Conservation (phyloP, 2,797 vertebrate genomes). For the Thunnus albacares region DNA sequence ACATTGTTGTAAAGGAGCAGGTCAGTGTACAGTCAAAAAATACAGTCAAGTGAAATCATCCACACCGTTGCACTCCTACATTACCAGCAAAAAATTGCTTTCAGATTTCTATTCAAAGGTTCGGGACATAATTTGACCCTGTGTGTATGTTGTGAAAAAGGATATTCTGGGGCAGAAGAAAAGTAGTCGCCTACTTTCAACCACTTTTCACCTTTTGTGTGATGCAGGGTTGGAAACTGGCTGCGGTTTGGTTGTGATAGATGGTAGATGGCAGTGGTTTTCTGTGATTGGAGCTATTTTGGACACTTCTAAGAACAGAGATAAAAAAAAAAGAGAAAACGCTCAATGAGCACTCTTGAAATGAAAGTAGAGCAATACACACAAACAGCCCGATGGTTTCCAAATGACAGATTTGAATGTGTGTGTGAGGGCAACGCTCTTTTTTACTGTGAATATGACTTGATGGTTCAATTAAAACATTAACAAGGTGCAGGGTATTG, state of each 20-base stretch:
- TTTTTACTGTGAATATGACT: background rate
- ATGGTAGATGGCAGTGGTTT: constrained; percentile 32
- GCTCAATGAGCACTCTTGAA: constrained; percentile 22
- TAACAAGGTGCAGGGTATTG: rapidly evolving
- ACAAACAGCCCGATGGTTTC: constrained; percentile 19
- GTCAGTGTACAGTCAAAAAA: background rate
- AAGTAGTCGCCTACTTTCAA: constrained; percentile 14
- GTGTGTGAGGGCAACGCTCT: background rate
- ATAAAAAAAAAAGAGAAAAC: background rate
- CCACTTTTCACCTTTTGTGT: constrained; percentile 47
- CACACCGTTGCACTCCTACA: background rate
- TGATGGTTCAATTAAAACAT: background rate
- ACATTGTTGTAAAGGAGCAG: background rate
- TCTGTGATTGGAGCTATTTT: constrained; percentile 57
- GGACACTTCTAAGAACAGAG: constrained; percentile 34
- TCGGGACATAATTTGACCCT: constrained; percentile 10
- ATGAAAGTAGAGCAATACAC: constrained; percentile 19
- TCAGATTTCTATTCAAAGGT: constrained; percentile 20
- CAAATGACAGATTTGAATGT: background rate
- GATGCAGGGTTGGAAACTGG: constrained; percentile 23
- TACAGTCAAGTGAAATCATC: constrained; percentile 6
- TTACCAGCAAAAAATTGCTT: constrained; percentile 26
- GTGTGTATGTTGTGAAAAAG: constrained; percentile 29
- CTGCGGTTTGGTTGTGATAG: constrained; percentile 33
- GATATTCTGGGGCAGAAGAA: constrained; percentile 24